Evolutionary conservation across 2,113 vertebrate species (phyloP).

Genomic region (Cervus canadensis): DNA sequence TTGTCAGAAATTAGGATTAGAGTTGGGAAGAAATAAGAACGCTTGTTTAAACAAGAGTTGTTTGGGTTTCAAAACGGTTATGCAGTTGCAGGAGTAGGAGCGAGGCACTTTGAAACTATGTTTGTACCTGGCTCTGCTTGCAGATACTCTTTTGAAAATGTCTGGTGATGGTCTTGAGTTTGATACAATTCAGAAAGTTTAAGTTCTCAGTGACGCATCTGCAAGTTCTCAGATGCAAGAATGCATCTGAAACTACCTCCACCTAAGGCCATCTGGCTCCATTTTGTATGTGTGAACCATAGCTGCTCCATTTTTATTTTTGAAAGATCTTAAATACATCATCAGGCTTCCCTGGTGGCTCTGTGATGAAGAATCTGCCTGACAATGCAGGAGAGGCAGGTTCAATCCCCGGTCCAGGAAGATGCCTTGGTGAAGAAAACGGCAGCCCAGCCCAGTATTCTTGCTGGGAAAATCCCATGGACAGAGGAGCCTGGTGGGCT

Average conservation of each 20-base stretch:
- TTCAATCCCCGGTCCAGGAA: background rate
- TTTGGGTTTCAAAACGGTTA: background rate
- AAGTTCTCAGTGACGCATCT: background rate
- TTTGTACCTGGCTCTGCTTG: background rate
- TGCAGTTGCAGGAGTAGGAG: background rate
- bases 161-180: background rate
- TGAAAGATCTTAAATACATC: background rate
- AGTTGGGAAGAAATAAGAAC: background rate
- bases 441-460: background rate
- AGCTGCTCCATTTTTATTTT: background rate
- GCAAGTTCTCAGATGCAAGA: background rate
- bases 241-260: background rate
- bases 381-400: background rate
- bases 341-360: background rate
- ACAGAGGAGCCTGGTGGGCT: background rate
- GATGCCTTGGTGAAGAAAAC: background rate
- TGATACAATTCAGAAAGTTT: background rate
- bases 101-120: background rate
- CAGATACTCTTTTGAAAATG: background rate
- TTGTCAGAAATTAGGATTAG: background rate
- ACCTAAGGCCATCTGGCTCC: background rate
- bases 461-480: background rate
- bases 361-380: background rate
- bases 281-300: background rate
- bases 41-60: background rate